Base-by-base conservation (phyloP, 2,113 vertebrate species). In the Argyrosomus japonicus region DNA sequence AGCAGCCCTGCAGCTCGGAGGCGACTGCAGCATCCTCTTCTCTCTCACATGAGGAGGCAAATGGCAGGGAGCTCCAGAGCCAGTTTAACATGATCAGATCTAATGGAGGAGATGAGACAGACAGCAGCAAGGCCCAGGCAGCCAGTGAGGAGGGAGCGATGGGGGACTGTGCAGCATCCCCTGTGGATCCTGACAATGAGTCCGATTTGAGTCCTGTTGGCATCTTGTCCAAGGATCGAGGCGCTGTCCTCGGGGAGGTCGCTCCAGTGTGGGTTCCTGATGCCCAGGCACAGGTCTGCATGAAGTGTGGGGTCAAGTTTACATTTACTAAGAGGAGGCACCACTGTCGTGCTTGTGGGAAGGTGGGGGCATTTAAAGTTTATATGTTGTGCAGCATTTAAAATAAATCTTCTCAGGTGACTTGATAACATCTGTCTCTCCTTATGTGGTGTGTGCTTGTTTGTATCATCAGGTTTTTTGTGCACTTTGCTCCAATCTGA, bases 261-360 rank as follows among this genome's bases (percentile, higher is more conserved):
- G 97, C 98, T 86, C 98, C 98, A 6, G 95, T 97, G 77, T 99
- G 98, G 98, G 95, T 99, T 82, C 98, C 98, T 56, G 98, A 99
- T 93, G 96, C 97, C 82, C 97, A 99, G 92, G 98, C 98, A 45
- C 97, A 97, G 85, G 97, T 97, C 85, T 99, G 98, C 94, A 99
- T 99, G 98, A 99, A 98, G 94, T 99, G 98, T 71, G 96, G 97
- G 88, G 95, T 96, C 88, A 97, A 96, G 94, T 99, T 99, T 90
- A 99, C 98, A 36, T 99, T 99, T 84, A 99, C 98, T 68, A 99
- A 97, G 95, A 96, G 98, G 90, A 97, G 98, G 83, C 98, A 99
- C 90, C 98, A 99, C 89, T 99, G 98, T 93, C 97, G 98, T 85
- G 98, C 98, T 13, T 99, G 98, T 88, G 98, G 98, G 61, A 99